Percentiles rank a stretch among this genome's conserved stretches.
phyloP scores from a whole-genome alignment of 2,888 invertebrate species.

The Megastigmus dorsalis region DNA sequence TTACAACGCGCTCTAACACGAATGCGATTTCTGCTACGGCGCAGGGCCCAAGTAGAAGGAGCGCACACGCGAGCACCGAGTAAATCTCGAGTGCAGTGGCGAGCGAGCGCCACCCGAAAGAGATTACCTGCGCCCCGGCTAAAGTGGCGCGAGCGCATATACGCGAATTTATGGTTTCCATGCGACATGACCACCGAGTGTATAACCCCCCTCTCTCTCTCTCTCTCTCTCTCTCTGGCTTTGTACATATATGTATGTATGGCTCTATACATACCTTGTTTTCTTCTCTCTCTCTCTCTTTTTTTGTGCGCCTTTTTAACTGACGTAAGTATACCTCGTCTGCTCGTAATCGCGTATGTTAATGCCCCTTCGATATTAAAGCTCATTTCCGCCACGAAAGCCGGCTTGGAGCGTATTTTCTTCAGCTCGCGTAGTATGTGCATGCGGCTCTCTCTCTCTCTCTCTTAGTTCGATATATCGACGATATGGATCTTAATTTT shows the following conservation, averaged over 20 bases:
- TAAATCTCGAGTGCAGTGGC: conserved; percentile 42
- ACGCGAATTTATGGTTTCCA: conserved; percentile 19
- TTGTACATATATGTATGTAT: background rate
- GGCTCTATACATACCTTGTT: no score
- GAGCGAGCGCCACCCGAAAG: conserved; percentile 35
- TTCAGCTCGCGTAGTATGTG: background rate
- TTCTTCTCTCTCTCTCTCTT: no score
- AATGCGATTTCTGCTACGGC: background rate
- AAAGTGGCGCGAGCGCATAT: background rate
- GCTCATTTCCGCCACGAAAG: conserved; percentile 52
- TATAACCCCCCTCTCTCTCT: no score
- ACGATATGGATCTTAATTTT: conserved; percentile 26
- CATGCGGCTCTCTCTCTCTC: background rate
- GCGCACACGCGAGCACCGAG: conserved; percentile 28
- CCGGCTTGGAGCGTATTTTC: background rate
- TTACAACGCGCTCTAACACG: conserved; percentile 11
- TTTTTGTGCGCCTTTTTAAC: background rate
- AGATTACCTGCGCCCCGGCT: conserved; percentile 18
- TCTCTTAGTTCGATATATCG: conserved; percentile 5
- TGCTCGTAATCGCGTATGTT: conserved; percentile 57
- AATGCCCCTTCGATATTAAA: conserved; percentile 57
- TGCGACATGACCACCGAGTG: no score
- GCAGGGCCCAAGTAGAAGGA: background rate
- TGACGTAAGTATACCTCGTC: conserved; percentile 45
- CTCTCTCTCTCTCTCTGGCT: no score